Percentiles rank a stretch among this genome's conserved stretches.
Evolutionary conservation across 1,140 invertebrate species (phyloP).

Genomic region (Penaeus japonicus): DNA sequence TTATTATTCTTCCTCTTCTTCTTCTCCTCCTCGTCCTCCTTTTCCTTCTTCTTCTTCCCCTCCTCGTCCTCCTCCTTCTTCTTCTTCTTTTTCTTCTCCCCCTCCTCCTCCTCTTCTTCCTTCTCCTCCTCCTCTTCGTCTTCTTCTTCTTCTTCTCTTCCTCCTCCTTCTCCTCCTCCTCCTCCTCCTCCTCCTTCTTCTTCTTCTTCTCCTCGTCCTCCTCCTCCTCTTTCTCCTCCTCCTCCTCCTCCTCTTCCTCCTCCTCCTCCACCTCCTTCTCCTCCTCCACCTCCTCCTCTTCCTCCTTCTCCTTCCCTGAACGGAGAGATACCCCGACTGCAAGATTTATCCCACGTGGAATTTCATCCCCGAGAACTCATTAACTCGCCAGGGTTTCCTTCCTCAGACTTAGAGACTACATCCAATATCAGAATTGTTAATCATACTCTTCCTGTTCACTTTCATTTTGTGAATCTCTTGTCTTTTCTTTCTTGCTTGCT

Average conservation of each 20-base stretch:
- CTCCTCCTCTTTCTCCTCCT: background rate
- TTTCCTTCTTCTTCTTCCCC: no score
- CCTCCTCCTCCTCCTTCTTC: background rate
- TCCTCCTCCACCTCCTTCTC: background rate
- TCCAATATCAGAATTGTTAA: no score
- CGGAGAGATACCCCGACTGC: background rate
- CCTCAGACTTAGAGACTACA: no score
- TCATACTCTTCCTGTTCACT: background rate
- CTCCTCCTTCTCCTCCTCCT: background rate
- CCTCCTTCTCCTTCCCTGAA: background rate
- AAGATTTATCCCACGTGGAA: background rate
- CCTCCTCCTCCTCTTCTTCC: no score
- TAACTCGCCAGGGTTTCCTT: background rate
- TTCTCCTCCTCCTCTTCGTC: no score
- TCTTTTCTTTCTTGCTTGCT: background rate
- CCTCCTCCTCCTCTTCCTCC: background rate
- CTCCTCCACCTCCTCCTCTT: background rate
- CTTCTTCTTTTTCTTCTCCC: no score
- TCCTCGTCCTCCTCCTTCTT: no score
- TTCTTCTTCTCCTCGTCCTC: background rate
- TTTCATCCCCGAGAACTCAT: background rate
- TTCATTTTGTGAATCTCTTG: background rate
- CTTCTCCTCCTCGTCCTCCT: no score
- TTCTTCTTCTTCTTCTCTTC: no score
- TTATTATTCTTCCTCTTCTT: no score